These are phyloP conservation scores for Conomelus anceps DNA, from an alignment of 2,888 invertebrate genomes.

Conservation along the genomic window DNA sequence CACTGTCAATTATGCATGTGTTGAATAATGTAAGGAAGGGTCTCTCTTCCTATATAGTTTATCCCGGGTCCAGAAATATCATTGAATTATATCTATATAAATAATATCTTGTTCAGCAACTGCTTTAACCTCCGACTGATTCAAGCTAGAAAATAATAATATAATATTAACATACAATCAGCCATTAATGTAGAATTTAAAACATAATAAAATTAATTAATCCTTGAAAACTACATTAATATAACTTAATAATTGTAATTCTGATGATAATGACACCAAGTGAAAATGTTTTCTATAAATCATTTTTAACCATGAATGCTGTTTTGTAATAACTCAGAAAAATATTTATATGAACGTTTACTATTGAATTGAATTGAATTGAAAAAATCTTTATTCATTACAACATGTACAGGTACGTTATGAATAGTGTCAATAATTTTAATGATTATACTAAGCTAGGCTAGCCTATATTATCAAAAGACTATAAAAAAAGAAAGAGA, in stretches of 20 bases:
- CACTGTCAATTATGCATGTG: not conserved
- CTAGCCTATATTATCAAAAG: too few relatives aligned
- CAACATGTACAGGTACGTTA: too few relatives aligned
- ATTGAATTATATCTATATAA: not conserved
- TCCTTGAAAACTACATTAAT: not conserved
- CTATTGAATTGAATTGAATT: not conserved
- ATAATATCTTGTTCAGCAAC: not conserved
- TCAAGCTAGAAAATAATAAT: not conserved
- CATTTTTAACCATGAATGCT: not conserved
- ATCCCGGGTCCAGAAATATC: not conserved
- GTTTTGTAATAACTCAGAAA: not conserved
- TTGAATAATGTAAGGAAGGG: not conserved
- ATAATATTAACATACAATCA: not conserved
- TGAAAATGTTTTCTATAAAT: not conserved
- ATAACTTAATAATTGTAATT: not conserved
- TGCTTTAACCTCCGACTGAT: not conserved
- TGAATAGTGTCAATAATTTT: too few relatives aligned
- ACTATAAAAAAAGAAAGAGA: too few relatives aligned
- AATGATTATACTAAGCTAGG: too few relatives aligned
- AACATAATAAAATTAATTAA: not conserved
- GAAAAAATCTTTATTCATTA: too few relatives aligned
- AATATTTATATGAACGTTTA: not conserved
- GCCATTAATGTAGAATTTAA: not conserved
- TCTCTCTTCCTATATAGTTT: not conserved
- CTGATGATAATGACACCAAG: not conserved